Percentiles rank a stretch among this genome's conserved stretches.
phyloP scores from a whole-genome alignment of 2,797 vertebrate species.

The Gobio occitaniae region DNA sequence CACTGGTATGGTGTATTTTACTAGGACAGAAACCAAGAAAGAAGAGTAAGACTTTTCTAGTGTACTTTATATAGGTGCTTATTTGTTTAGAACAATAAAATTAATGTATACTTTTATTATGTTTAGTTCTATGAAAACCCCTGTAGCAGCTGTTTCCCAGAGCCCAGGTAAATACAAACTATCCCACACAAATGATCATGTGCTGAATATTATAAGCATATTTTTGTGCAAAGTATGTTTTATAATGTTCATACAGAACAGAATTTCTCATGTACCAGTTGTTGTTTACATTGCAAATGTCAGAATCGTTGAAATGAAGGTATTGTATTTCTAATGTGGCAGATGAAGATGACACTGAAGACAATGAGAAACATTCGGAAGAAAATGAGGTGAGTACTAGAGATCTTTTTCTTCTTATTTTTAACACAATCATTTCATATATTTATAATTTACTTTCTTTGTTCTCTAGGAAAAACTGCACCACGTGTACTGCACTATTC shows the following conservation, averaged over 20 bases:
- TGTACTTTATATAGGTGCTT: not conserved
- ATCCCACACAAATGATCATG: not conserved
- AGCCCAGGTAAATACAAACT: not conserved
- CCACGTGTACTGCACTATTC: constrained; percentile 4
- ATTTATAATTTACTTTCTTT: not conserved
- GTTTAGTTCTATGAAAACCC: constrained; percentile 1
- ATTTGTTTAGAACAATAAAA: not conserved
- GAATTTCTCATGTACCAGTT: not conserved
- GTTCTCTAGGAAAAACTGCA: not conserved
- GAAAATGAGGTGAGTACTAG: constrained; percentile 5
- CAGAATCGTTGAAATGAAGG: not conserved
- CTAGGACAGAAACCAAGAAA: not conserved
- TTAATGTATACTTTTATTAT: not conserved
- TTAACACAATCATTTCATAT: not conserved
- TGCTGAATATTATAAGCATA: not conserved
- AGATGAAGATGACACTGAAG: constrained; percentile 7
- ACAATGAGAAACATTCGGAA: not conserved
- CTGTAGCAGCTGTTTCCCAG: not conserved
- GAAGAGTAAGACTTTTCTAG: not conserved
- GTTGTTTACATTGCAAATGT: not conserved
- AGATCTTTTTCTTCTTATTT: not conserved
- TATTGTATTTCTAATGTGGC: not conserved
- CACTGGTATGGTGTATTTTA: not conserved
- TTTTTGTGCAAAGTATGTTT: not conserved
- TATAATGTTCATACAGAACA: not conserved